A percentile compares a stretch with the other conserved stretches of the same genome.
phyloP scores from a whole-genome alignment of 2,113 vertebrate species.

The Mixornis gularis region DNA sequence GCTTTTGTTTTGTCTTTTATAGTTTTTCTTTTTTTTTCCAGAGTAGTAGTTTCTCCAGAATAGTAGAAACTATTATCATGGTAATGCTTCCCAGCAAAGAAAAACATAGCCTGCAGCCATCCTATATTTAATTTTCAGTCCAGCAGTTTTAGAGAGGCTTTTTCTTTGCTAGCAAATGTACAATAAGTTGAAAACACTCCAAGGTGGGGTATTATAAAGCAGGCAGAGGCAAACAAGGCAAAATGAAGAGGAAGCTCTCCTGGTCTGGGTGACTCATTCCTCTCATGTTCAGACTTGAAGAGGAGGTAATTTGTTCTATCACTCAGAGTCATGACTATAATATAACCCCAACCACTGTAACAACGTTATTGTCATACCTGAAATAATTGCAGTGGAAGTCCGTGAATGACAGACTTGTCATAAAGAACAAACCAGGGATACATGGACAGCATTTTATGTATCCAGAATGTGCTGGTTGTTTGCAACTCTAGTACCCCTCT shows the following conservation, averaged over 20 bases:
- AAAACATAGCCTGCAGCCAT: conserved; percentile 68
- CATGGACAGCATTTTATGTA: neutral
- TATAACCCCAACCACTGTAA: neutral
- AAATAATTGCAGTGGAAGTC: neutral
- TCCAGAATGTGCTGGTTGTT: neutral
- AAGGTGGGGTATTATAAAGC: conserved; percentile 15
- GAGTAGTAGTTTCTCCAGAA: conserved; percentile 69
- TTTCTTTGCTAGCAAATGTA: conserved; percentile 52
- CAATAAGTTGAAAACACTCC: conserved; percentile 34
- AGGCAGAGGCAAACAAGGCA: neutral
- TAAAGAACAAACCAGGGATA: neutral
- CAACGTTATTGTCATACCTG: neutral
- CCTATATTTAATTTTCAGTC: conserved; percentile 77
- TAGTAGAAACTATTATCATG: conserved; percentile 72
- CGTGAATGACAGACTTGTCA: neutral
- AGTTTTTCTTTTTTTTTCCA: conserved; percentile 6
- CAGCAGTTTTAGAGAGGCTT: conserved; percentile 72
- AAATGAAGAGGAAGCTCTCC: neutral
- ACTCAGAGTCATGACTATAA: neutral
- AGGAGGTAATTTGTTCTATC: neutral
- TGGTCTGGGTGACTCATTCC: neutral
- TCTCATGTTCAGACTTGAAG: neutral
- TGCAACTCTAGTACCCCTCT: neutral
- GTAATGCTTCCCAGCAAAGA: conserved; percentile 62
- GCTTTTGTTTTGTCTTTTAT: neutral